Evolutionary conservation across 2,113 vertebrate genomes (phyloP).

Genomic region (Sander vitreus): DNA sequence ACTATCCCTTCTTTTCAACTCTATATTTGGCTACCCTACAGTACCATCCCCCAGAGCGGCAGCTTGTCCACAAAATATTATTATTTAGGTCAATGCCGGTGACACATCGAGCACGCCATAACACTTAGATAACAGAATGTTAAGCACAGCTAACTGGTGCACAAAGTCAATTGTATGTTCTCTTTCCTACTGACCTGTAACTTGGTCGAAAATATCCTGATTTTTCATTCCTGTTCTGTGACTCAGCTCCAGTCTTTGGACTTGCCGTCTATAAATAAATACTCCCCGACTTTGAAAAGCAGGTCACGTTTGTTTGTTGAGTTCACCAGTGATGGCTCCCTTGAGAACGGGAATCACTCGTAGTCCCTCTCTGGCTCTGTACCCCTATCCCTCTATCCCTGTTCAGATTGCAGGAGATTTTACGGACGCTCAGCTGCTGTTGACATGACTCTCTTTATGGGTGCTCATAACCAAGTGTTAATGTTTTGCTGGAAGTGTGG

Average conservation of each 20-base stretch:
- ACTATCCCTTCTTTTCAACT: conserved; percentile 3
- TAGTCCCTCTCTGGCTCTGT: conserved; percentile 35
- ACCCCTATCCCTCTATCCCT: conserved; percentile 5
- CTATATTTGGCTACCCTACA: conserved; percentile 6
- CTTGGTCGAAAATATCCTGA: conserved; percentile 34
- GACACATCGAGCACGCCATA: neutral
- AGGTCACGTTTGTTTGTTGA: conserved; percentile 76
- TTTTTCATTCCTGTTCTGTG: conserved; percentile 55
- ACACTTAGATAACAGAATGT: conserved; percentile 12
- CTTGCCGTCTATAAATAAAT: conserved; percentile 73
- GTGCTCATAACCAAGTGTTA: conserved; percentile 77
- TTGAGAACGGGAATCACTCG: conserved; percentile 59
- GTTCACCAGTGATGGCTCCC: conserved; percentile 57
- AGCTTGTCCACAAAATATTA: conserved; percentile 25
- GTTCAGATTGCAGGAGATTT: conserved; percentile 52
- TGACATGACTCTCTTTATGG: conserved; percentile 80
- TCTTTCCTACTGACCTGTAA: conserved; percentile 47
- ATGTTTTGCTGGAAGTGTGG: conserved; percentile 76
- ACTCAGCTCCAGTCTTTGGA: conserved; percentile 68
- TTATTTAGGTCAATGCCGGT: conserved; percentile 33
- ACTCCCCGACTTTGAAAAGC: conserved; percentile 72
- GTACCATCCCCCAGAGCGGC: conserved; percentile 1
- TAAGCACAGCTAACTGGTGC: neutral
- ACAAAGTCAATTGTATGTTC: neutral
- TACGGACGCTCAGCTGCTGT: conserved; percentile 81